phyloP scores from a whole-genome alignment of 2,797 vertebrate genomes.

The Sebastiscus tertius region DNA sequence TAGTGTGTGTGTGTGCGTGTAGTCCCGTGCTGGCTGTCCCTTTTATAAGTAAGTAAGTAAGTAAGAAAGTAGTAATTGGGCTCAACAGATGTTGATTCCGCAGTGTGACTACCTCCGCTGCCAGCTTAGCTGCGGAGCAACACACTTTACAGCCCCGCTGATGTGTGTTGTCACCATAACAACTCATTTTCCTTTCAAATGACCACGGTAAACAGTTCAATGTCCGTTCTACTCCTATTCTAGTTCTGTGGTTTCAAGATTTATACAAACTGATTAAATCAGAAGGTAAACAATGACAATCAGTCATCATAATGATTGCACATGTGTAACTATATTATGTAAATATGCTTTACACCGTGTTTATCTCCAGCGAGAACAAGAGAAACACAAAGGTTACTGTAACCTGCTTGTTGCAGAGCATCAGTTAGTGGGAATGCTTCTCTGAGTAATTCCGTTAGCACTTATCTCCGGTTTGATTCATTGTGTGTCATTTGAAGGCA shows the following conservation, averaged over 20 bases:
- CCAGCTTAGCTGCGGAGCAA: accelerated
- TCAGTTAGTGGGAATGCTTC: constrained; percentile 16
- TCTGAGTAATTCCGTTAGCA: constrained; percentile 30
- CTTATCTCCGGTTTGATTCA: constrained; percentile 56
- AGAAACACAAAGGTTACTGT: not conserved
- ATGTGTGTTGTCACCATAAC: not conserved
- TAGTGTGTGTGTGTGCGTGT: too few species aligned
- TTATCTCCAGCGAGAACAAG: not conserved
- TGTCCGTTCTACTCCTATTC: not conserved
- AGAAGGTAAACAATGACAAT: not conserved
- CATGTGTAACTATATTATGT: not conserved
- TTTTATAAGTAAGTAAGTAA: not conserved
- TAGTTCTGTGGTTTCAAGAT: not conserved
- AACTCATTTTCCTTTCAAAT: not conserved
- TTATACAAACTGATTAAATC: not conserved
- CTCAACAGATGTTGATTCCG: not conserved
- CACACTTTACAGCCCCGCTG: not conserved
- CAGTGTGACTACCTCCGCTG: not conserved
- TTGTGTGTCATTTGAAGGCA: constrained; percentile 56
- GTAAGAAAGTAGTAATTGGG: not conserved
- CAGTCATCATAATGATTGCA: not conserved
- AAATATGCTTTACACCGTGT: not conserved
- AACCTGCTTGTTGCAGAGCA: constrained; percentile 22
- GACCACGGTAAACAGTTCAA: not conserved
- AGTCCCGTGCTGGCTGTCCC: not conserved